Evolutionary conservation across 2,113 vertebrate species (phyloP), one percentile per base, ranked within the genome.

Genomic region (Mungos mungo): DNA sequence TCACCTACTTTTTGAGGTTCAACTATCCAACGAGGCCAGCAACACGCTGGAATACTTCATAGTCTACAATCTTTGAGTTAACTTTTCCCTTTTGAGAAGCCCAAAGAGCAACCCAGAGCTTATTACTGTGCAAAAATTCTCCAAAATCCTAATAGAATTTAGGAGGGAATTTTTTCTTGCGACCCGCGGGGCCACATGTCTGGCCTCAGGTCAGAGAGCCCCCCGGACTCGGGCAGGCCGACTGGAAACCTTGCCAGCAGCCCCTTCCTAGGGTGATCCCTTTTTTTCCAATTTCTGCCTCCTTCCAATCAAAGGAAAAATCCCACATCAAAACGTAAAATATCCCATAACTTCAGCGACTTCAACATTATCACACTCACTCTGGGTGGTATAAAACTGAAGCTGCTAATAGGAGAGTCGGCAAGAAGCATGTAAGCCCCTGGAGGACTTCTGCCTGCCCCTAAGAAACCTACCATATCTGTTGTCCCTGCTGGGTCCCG

Each of bases 291-390:
- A 95, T 88, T 92, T 95, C 84, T 95, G 83, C 88, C 94, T 98
- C 76, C 77, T 88, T 80, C 77, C 81, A 95, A 95, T 95, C 1
- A 74, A n/a, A 69, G 11, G 10, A 69, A 77, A 84, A 77, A 63
- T 81, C 88, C 87, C 71, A 71, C 45, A 77, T 93, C n/a, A 94
- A 96, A 97, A 94, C 66, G 52, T 93, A 93, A 96, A 69, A 95
- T 69, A 81, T 63, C 50, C 98, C 98, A 99, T 99, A 99, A 99
- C 99, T 99, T 99, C 99, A 99, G 99, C 98, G 98, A 99, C 95
- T 98, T 97, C 98, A 98, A 98, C 80, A 72, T 47, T 54, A 97
- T 96, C 98, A 88, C 99, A 99, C 97, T 97, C 99, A 99, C 97
- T 97, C 99, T 83, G 6, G 27, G 98, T 98, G 98, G 98, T 97